Evolutionary conservation across 2,888 invertebrate genomes (phyloP).

Genomic region (Agrotis ipsilon): DNA sequence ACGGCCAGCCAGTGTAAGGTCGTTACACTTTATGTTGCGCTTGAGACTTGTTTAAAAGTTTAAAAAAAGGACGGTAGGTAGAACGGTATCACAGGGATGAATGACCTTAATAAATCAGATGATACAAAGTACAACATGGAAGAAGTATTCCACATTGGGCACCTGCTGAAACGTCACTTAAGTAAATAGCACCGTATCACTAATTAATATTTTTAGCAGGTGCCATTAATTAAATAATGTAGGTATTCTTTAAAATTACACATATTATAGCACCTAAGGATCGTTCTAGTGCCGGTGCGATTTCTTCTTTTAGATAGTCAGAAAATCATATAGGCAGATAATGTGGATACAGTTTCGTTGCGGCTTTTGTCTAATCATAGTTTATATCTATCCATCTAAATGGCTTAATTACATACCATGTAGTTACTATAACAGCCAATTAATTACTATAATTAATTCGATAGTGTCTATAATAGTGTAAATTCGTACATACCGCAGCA

Average conservation of each 20-base stretch:
- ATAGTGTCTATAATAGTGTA: not conserved
- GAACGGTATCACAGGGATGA: not conserved
- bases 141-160: not conserved
- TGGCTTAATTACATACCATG: not conserved
- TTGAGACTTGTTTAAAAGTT: slow-evolving; percentile 21
- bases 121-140: not conserved
- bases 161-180: too few relatives aligned
- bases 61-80: slow-evolving; percentile 10
- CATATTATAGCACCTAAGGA: too few relatives aligned
- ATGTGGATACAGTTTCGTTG: too few relatives aligned
- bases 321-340: too few relatives aligned
- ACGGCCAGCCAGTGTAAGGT: not conserved
- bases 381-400: not conserved
- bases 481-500: not conserved
- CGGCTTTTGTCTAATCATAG: too few relatives aligned
- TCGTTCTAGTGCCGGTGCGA: too few relatives aligned
- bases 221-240: too few relatives aligned
- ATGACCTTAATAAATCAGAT: not conserved
- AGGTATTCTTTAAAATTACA: too few relatives aligned
- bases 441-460: slow-evolving; percentile 8
- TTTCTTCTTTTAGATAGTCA: too few relatives aligned
- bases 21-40: slow-evolving; percentile 16
- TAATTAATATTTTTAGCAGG: too few relatives aligned
- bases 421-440: not conserved
- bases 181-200: too few relatives aligned